Evolutionary conservation across 2,113 vertebrate species (phyloP).

Genomic region (Desmodus rotundus): DNA sequence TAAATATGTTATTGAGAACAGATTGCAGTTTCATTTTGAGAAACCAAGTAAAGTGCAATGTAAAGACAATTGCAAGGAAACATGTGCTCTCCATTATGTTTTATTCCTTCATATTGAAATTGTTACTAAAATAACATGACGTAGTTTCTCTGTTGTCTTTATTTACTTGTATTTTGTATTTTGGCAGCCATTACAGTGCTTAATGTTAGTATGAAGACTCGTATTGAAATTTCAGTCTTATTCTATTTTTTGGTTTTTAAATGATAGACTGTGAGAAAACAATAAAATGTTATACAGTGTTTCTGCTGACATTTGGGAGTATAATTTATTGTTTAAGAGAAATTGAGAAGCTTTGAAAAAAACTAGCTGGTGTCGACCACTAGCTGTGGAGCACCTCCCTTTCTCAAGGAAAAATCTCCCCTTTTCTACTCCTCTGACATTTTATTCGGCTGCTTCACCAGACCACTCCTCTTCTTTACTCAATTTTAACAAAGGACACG

Average conservation of each 20-base stretch:
- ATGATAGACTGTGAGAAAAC: not conserved
- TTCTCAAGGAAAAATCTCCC: not conserved
- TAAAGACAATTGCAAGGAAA: not conserved
- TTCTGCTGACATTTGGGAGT: not conserved
- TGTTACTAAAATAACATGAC: not conserved
- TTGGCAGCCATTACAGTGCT: not conserved
- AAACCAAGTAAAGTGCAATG: not conserved
- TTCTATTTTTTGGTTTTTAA: not conserved
- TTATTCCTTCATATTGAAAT: not conserved
- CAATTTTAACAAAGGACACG: not conserved
- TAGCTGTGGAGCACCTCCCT: not conserved
- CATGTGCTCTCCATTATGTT: not conserved
- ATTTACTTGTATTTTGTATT: not conserved
- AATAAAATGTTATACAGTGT: slow-evolving; percentile 15
- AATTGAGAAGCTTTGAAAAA: slow-evolving; percentile 26
- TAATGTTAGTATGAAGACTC: not conserved
- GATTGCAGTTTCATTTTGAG: not conserved
- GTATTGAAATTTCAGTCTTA: slow-evolving; percentile 17
- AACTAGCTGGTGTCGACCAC: not conserved
- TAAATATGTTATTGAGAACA: not conserved
- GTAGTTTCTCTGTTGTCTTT: not conserved
- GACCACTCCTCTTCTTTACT: not conserved
- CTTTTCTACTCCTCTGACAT: not conserved
- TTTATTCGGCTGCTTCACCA: not conserved
- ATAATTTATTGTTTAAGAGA: not conserved